Conservation (phyloP, 2,113 vertebrate genomes). For the Octodon degus region DNA sequence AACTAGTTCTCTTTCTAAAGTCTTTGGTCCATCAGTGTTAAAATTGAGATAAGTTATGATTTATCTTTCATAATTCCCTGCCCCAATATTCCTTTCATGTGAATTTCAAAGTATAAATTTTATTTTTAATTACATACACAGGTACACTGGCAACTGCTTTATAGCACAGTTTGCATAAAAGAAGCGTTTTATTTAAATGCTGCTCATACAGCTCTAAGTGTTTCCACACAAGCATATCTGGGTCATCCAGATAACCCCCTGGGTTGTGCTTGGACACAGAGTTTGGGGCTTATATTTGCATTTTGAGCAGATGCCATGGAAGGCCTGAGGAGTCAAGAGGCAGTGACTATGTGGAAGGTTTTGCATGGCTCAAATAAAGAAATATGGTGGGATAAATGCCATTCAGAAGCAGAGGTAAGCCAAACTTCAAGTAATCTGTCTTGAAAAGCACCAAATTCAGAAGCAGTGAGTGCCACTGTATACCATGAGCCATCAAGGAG, state of each 20-base stretch:
- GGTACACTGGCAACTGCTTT: background rate
- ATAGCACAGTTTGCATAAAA: background rate
- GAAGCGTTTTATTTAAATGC: background rate
- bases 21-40: background rate
- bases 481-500: background rate
- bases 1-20: background rate
- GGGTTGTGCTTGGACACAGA: background rate
- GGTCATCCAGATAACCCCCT: background rate
- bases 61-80: background rate
- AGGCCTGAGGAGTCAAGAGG: background rate
- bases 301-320: background rate
- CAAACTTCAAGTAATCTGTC: background rate
- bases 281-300: background rate
- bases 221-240: background rate
- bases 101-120: background rate
- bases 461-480: background rate
- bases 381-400: background rate
- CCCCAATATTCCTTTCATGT: background rate
- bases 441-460: background rate
- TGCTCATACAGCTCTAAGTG: background rate
- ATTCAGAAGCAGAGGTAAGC: background rate
- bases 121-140: background rate
- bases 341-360: background rate
- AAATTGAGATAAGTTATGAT: background rate
- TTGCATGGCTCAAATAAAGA: conserved; percentile 2